These are phyloP conservation scores for Carcharodon carcharias DNA, from an alignment of 2,797 vertebrate species.

Conservation along the genomic window DNA sequence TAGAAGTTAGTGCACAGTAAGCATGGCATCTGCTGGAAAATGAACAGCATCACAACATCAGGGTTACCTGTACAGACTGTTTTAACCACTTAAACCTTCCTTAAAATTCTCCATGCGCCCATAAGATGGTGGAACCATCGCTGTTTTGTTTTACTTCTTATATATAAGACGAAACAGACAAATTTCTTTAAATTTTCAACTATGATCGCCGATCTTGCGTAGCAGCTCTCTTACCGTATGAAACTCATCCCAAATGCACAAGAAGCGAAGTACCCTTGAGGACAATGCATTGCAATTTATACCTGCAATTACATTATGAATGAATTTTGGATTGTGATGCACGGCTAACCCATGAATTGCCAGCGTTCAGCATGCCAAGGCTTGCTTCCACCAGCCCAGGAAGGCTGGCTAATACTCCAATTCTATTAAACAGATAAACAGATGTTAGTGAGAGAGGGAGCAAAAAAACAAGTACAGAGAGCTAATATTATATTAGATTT, in stretches of 20 bases:
- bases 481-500: not conserved
- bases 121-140: not conserved
- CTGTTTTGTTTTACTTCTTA: not conserved
- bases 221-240: not conserved
- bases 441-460: not conserved
- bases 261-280: too few relatives aligned
- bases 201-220: not conserved
- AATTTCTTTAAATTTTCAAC: not conserved
- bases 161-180: not conserved
- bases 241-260: not conserved
- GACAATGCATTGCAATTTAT: not conserved
- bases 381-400: not conserved
- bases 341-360: not conserved
- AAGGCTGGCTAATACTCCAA: not conserved
- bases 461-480: not conserved
- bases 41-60: not conserved
- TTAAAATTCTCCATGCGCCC: not conserved
- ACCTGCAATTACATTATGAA: not conserved
- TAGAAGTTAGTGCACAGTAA: not conserved
- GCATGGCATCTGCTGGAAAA: not conserved
- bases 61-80: not conserved
- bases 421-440: slow-evolving; percentile 1
- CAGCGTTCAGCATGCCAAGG: not conserved
- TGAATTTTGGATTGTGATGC: not conserved
- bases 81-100: not conserved